A percentile compares a stretch with the other conserved stretches of the same genome.
These are phyloP conservation scores for Epirrita christyi DNA, from an alignment of 2,888 invertebrate species.

Conservation along the genomic window DNA sequence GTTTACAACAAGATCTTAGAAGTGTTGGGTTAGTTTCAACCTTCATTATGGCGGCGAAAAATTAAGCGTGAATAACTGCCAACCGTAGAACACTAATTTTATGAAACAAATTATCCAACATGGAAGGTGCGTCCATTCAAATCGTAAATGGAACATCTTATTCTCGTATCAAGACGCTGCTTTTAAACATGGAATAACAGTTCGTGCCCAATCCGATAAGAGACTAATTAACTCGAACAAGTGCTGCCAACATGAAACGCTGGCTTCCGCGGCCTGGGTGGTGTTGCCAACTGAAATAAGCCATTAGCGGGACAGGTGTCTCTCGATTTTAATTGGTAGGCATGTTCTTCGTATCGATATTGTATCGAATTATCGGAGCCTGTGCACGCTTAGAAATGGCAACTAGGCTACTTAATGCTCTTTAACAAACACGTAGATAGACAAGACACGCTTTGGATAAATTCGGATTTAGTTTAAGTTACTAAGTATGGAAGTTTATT, in stretches of 20 bases:
- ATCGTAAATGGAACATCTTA: constrained; percentile 21
- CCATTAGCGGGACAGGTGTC: constrained; percentile 44
- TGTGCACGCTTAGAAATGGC: constrained; percentile 10
- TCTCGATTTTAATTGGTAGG: constrained; percentile 45
- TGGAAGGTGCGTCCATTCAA: constrained; percentile 3
- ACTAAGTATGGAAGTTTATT: not conserved
- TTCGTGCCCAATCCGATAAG: constrained; percentile 39
- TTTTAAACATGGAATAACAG: constrained; percentile 26
- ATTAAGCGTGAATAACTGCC: not conserved
- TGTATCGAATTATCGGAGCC: constrained; percentile 29
- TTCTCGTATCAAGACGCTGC: constrained; percentile 13
- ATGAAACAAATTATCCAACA: not conserved
- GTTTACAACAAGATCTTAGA: not conserved
- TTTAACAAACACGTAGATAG: constrained; percentile 7
- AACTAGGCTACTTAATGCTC: constrained; percentile 14
- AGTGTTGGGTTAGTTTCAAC: not conserved
- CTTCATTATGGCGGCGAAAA: not conserved
- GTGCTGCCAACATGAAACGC: constrained; percentile 38
- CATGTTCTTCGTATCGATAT: constrained; percentile 37
- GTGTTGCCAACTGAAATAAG: constrained; percentile 41
- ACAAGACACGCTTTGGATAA: constrained; percentile 3
- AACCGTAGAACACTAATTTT: constrained; percentile 1
- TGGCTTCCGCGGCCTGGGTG: constrained; percentile 42
- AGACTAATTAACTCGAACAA: constrained; percentile 38
- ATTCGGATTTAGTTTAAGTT: not conserved